Evolutionary conservation across 1,140 invertebrate genomes (phyloP).

Genomic region (honey bee (Apis mellifera)): DNA sequence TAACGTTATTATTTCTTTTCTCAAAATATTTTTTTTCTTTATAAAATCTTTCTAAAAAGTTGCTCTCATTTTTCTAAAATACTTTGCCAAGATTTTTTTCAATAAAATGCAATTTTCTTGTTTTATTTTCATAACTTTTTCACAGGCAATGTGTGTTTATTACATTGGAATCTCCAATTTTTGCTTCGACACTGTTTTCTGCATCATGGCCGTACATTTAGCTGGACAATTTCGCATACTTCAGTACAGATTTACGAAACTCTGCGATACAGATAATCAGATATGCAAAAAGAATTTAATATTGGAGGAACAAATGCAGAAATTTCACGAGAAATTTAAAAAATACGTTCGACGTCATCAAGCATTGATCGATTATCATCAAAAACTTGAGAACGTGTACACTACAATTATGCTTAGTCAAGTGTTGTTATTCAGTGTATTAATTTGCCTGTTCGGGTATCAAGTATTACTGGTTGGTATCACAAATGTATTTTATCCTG

Average conservation of each 20-base stretch:
- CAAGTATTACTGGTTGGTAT: constrained; percentile 34
- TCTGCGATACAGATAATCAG: background rate
- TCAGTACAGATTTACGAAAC: constrained; percentile 1
- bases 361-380: constrained; percentile 40
- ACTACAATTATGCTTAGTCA: constrained; percentile 53
- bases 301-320: accelerated
- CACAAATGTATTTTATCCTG: too few species aligned
- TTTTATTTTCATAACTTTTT: background rate
- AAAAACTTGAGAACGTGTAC: constrained; percentile 52
- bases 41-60: too few species aligned
- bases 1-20: too few species aligned
- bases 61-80: too few species aligned
- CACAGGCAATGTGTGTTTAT: constrained; percentile 43
- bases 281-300: background rate
- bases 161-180: constrained; percentile 56
- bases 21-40: background rate
- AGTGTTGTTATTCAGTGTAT: constrained; percentile 52
- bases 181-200: constrained; percentile 65
- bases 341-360: constrained; percentile 47
- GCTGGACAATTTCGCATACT: constrained; percentile 66
- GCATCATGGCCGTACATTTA: constrained; percentile 54
- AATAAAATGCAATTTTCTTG: background rate
- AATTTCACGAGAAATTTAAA: constrained; percentile 15
- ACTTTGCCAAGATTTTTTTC: too few species aligned
- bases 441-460: constrained; percentile 64